Base-by-base conservation (phyloP, 2,797 vertebrate species). In the Thalassophryne amazonica region DNA sequence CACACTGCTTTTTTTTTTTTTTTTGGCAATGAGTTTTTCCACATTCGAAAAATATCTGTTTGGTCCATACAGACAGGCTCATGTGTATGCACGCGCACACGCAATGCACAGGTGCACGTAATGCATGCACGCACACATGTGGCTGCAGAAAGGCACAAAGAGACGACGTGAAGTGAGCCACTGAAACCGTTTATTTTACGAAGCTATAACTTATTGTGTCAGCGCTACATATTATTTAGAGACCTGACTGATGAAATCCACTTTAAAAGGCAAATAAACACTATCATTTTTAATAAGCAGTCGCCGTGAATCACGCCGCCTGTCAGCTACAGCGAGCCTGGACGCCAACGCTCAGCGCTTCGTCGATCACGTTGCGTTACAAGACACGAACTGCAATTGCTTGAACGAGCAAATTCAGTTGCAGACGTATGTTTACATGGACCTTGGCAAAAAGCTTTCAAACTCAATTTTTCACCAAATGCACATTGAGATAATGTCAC, bases 1-100 rank as follows among this genome's bases (percentile, higher is more conserved):
- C 54, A 69, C 75, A 60, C 36, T 45, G 30, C 66, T 59, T 64
- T 59, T 41, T 38, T 15, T 57, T 80, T 73, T 61, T 66, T 80
- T 84, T 80, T 80, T 74, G 6, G 39, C 79, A 83, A 80, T 80
- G 64, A 86, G 76, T 76, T 83, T 81, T 87, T 86, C 68, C 76
- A n/a, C n/a, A 87, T 86, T 84, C 85, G 60, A 79, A 71, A 79
- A 82, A 82, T 76, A 65, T 76, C 66, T 43, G 65, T 66, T 56
- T 33, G 28, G 36, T 37, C 45, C 48, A 34, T 43, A 56, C 47
- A 14, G 41, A 41, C 27, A 43, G 12, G 24, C 57, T 36, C 53
- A 25, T 51, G 25, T 48, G 6, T 16, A 17, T 34, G 33, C 27
- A 40, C 19, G 7, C 27, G 4, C 22, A 18, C 16, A 11, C 21